Evolutionary conservation across 2,797 vertebrate species (phyloP), one percentile per base, ranked within the genome.

Genomic region (Picus viridis): DNA sequence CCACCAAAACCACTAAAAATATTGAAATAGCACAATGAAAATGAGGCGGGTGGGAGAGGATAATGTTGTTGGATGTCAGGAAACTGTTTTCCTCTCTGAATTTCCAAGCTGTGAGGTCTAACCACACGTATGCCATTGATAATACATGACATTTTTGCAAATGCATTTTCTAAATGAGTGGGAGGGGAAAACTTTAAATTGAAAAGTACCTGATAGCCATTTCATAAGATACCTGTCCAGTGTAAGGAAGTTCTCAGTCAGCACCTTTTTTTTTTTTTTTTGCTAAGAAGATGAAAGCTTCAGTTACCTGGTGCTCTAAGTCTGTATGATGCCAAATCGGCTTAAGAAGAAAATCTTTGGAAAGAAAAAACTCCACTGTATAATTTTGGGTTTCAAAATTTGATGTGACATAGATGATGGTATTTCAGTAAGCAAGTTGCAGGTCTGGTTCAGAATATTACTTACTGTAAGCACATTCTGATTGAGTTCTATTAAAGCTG

Each of bases 401-500:
- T 9, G 5, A 2, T 45, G 54, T 70, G 61, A 32, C 9, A 27
- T 80, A 59, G 75, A 51, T 89, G 65, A 76, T 7, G 4, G 27
- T 22, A 58, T 93, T 63, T 69, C 81, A 81, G 13, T 78, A 85
- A 80, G 62, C 15, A 63, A n/a, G 76, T 89, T 83, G n/a, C 76
- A 78, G 43, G 67, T 81, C 43, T 47, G 17, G 13, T 51, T 10
- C 26, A 57, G 70, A 80, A 36, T 62, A 83, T 87, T 95, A 75
- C 65, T 90, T 67, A 57, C 53, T 78, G n/a, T 83, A 85, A 90
- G 63, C 43, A 81, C 16, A 2, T 92, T 93, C 88, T 89, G 72
- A 92, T 84, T 93, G 83, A 68, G 47, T 77, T 93, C 84, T 89
- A 58, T 89, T 88, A 94, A 90, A 93, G 86, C 92, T 93, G 76